These are phyloP conservation scores for Perdita meconis DNA, from an alignment of 2,888 invertebrate genomes.

Conservation along the genomic window DNA sequence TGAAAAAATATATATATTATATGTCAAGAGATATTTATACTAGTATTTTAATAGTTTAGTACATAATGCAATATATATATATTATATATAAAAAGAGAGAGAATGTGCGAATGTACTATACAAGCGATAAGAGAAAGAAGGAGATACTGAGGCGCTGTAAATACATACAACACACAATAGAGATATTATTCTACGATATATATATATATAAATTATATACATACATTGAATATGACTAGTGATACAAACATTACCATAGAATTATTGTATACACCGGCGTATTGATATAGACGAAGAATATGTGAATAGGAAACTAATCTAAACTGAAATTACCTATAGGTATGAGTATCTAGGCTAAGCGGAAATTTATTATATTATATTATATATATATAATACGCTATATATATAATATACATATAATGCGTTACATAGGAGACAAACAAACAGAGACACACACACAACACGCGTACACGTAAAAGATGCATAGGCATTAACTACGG, in stretches of 20 bases:
- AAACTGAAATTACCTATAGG: conserved; percentile 77
- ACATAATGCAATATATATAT: conserved; percentile 75
- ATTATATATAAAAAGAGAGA: conserved; percentile 58
- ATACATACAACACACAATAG: conserved; percentile 79
- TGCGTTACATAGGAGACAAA: conserved; percentile 34
- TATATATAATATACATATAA: conserved; percentile 28
- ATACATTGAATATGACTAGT: conserved; percentile 77
- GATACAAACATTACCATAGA: conserved; percentile 76
- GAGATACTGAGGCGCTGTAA: conserved; percentile 76
- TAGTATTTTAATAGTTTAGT: conserved; percentile 84
- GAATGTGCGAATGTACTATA: conserved; percentile 63
- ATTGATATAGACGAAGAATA: conserved; percentile 81
- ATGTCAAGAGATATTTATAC: conserved; percentile 83
- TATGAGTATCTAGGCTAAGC: conserved; percentile 77
- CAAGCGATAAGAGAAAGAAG: conserved; percentile 66
- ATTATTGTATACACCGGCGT: conserved; percentile 81
- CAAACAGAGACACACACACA: too few species aligned
- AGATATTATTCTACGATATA: conserved; percentile 78
- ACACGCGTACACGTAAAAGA: conserved; percentile 54
- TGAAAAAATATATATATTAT: conserved; percentile 74
- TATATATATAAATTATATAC: conserved; percentile 72
- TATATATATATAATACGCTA: conserved; percentile 24
- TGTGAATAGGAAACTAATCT: conserved; percentile 82
- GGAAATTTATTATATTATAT: conserved; percentile 76
- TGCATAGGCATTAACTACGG: conserved; percentile 79